Base-by-base conservation (phyloP, 2,113 vertebrate species). In the Climacteris rufus region DNA sequence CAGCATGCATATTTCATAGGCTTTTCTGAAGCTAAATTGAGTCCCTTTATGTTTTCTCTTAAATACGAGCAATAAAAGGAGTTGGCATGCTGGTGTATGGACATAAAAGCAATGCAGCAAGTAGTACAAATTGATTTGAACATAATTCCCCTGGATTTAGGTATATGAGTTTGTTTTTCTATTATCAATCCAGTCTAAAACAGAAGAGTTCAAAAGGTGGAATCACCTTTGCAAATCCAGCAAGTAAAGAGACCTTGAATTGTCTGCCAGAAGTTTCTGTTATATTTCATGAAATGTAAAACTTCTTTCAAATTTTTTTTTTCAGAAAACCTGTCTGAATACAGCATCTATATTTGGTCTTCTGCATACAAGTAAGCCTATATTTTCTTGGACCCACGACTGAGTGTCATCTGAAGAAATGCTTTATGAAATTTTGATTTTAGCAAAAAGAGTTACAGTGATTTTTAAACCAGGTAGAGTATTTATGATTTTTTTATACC, bases 141-240 rank as follows among this genome's bases (percentile, higher is more conserved):
- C 0, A 0, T 60, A 80, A 64, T 71, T 64, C 42, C 8, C 13
- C 27, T 45, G 17, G 1, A 2, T 66, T 65, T 61, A 63, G 7
- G 14, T n/a, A 40, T 56, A 35, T 24, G 7, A 61, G 7, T 33
- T 72, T 72, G 7, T 9, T 91, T 76, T 64, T 63, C 20, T 75
- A 42, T 28, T 50, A 60, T n/a, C 15, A 82, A 75, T 78, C 9
- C 22, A 27, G 24, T 30, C 18, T 22, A 47, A 92, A 87, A 40
- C 8, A 37, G 28, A 71, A 42, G 16, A 71, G 16, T 63, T 84
- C n/a, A 78, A 78, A 78, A 42, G 8, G 70, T 45, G 6, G 23
- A 57, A 74, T 64, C 24, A 45, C 45, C 50, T 83, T 89, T 64
- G 53, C 8, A 87, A 79, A 89, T 52, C 31, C 11, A 70, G 1